Evolutionary conservation across 2,113 vertebrate species (phyloP).

Genomic region (Indicator maculatus): DNA sequence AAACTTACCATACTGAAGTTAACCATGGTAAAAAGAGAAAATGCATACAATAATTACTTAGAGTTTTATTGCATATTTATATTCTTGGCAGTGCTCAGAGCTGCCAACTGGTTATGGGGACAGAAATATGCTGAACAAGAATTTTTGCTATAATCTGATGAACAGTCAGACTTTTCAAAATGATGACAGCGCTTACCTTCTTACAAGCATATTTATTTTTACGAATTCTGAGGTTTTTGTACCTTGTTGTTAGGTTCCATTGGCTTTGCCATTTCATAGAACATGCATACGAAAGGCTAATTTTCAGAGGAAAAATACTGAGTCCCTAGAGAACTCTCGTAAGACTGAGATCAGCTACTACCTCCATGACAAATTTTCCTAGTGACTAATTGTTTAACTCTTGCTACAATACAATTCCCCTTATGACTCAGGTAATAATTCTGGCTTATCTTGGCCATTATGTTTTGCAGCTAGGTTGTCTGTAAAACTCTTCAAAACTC

Average conservation of each 20-base stretch:
- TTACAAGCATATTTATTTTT: not conserved
- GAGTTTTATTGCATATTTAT: not conserved
- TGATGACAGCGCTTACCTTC: not conserved
- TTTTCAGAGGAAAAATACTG: not conserved
- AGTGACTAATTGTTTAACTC: not conserved
- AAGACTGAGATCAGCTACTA: not conserved
- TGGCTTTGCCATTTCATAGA: not conserved
- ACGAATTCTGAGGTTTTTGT: not conserved
- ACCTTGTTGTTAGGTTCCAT: not conserved
- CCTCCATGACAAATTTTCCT: not conserved
- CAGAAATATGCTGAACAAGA: not conserved
- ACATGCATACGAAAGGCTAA: not conserved
- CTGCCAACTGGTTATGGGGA: not conserved
- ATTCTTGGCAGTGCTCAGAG: not conserved
- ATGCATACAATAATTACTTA: not conserved
- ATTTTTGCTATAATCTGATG: not conserved
- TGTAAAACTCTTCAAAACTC: not conserved
- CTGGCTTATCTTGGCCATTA: not conserved
- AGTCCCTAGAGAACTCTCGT: not conserved
- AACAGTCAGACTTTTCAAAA: not conserved
- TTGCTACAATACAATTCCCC: not conserved
- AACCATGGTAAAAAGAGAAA: not conserved
- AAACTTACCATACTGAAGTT: not conserved
- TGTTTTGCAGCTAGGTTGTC: not conserved
- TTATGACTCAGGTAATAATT: not conserved